A percentile compares a stretch with the other conserved stretches of the same genome.
phyloP scores from a whole-genome alignment of 2,888 invertebrate species.

The Cephus pygmeus region DNA sequence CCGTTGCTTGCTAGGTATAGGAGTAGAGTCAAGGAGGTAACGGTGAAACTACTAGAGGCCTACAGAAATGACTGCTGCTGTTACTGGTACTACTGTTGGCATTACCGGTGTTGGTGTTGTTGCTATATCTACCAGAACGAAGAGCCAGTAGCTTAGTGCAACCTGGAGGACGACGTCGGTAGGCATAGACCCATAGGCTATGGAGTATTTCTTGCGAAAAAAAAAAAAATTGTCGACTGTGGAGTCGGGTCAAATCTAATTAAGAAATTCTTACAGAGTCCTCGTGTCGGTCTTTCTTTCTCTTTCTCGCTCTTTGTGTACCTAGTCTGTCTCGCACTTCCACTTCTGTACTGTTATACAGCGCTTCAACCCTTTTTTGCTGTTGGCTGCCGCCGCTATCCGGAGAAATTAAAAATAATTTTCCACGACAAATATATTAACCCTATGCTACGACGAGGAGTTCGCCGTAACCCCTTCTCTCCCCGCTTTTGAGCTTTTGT shows the following conservation, averaged over 20 bases:
- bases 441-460: slow-evolving; percentile 20
- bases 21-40: not conserved
- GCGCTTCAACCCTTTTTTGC: not conserved
- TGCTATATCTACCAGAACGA: not conserved
- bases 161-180: not conserved
- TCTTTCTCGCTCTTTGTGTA: slow-evolving; percentile 3
- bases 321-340: slow-evolving; percentile 12
- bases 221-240: slow-evolving; percentile 34
- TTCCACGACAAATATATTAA: slow-evolving; percentile 59
- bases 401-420: slow-evolving; percentile 61
- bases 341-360: slow-evolving; percentile 11
- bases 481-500: not conserved
- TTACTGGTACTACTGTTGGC: not conserved
- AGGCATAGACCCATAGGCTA: slow-evolving; percentile 35
- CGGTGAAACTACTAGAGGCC: not conserved
- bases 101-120: not conserved
- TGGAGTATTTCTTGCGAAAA: slow-evolving; percentile 39
- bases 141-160: not conserved
- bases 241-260: slow-evolving; percentile 53
- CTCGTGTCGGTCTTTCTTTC: slow-evolving; percentile 34
- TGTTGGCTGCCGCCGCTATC: not conserved
- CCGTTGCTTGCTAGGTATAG: not conserved
- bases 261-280: slow-evolving; percentile 61
- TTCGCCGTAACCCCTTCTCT: not conserved
- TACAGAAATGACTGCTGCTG: not conserved